phyloP scores from a whole-genome alignment of 2,113 vertebrate genomes.

The Heterochromis multidens region DNA sequence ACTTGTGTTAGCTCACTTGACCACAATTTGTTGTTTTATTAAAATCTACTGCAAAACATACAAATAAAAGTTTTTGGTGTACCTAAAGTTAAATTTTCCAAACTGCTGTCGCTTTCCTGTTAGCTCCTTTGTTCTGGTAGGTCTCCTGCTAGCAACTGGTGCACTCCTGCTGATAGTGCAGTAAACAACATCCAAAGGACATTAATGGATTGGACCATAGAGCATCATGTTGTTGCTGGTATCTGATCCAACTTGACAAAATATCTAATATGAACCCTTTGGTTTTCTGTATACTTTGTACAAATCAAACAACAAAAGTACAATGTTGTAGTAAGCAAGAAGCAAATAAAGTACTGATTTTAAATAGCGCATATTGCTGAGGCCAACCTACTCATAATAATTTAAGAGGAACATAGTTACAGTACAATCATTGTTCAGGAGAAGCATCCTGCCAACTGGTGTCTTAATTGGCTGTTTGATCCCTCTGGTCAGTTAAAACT shows the following conservation, averaged over 20 bases:
- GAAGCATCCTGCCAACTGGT: not conserved
- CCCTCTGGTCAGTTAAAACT: not conserved
- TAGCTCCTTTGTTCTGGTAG: not conserved
- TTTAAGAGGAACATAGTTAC: not conserved
- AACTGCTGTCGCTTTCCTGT: not conserved
- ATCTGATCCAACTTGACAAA: no score
- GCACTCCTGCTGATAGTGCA: not conserved
- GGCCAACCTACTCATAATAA: not conserved
- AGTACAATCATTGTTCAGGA: conserved; percentile 2
- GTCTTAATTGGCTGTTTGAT: not conserved
- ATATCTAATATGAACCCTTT: no score
- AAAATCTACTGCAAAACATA: not conserved
- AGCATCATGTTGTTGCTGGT: no score
- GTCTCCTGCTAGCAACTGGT: not conserved
- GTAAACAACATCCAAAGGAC: not conserved
- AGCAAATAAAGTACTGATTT: conserved; percentile 35
- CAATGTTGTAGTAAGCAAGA: conserved; percentile 25
- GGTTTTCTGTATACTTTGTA: no score
- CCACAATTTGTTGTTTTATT: not conserved
- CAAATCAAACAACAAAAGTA: not conserved
- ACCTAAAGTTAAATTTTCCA: not conserved
- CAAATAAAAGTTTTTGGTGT: no score
- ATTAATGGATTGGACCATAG: not conserved
- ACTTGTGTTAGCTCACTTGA: not conserved
- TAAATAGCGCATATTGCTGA: conserved; percentile 45